Evolutionary conservation across 2,888 invertebrate species (phyloP).

Genomic region (Empis livida): DNA sequence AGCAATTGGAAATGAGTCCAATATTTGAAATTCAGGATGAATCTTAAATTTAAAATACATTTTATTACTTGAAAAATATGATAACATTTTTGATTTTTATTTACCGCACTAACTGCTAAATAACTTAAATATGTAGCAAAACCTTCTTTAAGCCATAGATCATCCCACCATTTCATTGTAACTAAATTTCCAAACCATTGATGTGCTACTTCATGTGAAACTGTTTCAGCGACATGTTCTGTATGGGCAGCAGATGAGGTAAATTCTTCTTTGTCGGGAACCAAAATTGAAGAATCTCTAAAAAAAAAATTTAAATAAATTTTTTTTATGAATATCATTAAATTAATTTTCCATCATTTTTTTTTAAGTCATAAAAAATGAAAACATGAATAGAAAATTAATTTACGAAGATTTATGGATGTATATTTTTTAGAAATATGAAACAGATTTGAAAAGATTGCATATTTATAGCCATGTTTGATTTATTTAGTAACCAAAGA

Average conservation of each 20-base stretch:
- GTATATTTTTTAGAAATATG: too few species aligned
- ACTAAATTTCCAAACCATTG: conserved; percentile 73
- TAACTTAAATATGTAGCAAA: conserved; percentile 41
- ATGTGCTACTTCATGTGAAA: conserved; percentile 69
- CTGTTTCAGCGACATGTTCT: conserved; percentile 50
- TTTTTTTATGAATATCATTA: too few species aligned
- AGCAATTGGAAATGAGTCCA: conserved; percentile 41
- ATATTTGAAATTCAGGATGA: conserved; percentile 45
- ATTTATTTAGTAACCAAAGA: too few species aligned
- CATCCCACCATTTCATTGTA: conserved; percentile 63
- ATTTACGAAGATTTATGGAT: too few species aligned
- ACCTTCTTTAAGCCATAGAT: conserved; percentile 52
- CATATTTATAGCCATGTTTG: too few species aligned
- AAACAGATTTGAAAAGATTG: too few species aligned
- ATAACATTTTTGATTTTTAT: too few species aligned
- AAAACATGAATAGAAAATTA: too few species aligned
- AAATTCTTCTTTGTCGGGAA: conserved; percentile 30
- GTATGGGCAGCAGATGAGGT: conserved; percentile 42
- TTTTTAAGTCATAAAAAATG: too few species aligned
- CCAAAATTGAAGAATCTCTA: conserved; percentile 48
- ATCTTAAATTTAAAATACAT: conserved; percentile 22
- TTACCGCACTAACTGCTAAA: conserved; percentile 27
- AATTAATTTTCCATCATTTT: too few species aligned
- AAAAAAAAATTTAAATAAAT: conserved; percentile 10
- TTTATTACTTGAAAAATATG: too few species aligned